Percentiles rank a stretch among this genome's conserved stretches.
Conservation (phyloP, 2,797 vertebrate species). For the Tangara arthus region DNA sequence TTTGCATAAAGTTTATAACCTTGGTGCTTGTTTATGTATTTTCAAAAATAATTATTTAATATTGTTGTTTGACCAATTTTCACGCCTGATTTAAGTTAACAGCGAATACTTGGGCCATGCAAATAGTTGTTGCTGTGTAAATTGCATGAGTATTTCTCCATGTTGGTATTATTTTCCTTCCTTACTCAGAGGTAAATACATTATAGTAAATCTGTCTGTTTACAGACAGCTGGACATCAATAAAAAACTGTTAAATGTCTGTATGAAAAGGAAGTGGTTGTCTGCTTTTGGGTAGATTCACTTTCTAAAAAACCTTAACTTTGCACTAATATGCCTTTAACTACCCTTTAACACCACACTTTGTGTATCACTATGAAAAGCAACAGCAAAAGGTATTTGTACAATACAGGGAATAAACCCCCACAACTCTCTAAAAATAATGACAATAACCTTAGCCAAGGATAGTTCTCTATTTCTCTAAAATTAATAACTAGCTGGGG, state of each 20-base stretch:
- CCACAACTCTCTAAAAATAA: background rate
- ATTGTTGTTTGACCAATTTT: background rate
- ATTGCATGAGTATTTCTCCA: background rate
- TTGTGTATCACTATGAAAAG: background rate
- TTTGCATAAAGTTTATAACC: background rate
- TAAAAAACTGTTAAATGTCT: background rate
- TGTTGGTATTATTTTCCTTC: background rate
- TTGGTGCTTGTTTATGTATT: background rate
- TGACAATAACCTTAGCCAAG: slow-evolving; percentile 52
- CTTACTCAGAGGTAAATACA: background rate
- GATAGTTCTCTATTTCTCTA: slow-evolving; percentile 31
- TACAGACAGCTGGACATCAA: background rate
- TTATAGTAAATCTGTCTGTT: background rate
- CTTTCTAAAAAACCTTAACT: background rate
- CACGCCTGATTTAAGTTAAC: background rate
- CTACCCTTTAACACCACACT: background rate
- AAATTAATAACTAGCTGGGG: slow-evolving; percentile 68
- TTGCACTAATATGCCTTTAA: background rate
- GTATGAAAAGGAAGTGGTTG: background rate
- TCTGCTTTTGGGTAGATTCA: background rate
- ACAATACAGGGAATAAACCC: background rate
- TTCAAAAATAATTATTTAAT: background rate
- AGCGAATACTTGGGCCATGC: background rate
- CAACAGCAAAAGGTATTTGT: slow-evolving; percentile 14
- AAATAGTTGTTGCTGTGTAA: background rate